A percentile compares a stretch with the other conserved stretches of the same genome.
Conservation (phyloP, 2,797 vertebrate genomes). For the Artibeus lituratus region DNA sequence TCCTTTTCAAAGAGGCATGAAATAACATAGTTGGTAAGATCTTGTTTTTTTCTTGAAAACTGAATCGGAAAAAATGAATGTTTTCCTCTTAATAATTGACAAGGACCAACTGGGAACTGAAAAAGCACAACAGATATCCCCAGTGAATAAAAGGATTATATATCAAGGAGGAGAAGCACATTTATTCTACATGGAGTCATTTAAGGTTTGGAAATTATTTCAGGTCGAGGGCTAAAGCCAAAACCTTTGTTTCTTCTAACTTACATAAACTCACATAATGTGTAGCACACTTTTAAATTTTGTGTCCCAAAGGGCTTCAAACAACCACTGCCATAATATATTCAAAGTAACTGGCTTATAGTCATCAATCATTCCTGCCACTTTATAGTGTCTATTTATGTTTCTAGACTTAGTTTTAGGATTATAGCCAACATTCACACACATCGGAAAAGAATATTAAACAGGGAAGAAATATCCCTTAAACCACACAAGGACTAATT, state of each 20-base stretch:
- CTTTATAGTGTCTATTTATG: neutral
- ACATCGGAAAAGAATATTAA: neutral
- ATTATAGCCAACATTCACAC: conserved; percentile 23
- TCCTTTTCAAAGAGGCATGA: neutral
- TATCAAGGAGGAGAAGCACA: neutral
- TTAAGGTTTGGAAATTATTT: conserved; percentile 15
- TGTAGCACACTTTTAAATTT: neutral
- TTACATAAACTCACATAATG: neutral
- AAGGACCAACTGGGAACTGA: neutral
- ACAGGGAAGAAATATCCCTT: neutral
- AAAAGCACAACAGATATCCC: neutral
- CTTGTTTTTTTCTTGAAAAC: neutral
- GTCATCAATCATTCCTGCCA: neutral
- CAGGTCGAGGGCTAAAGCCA: neutral
- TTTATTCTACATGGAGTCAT: neutral
- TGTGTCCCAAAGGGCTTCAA: neutral
- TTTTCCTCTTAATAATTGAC: neutral
- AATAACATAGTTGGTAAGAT: neutral
- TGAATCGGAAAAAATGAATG: neutral
- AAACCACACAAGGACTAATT: conserved; percentile 45
- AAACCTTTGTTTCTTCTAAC: neutral
- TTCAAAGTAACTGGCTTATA: conserved; percentile 3
- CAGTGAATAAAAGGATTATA: neutral
- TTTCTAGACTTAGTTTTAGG: conserved; percentile 28
- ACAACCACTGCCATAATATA: neutral